Conservation (phyloP, 1,140 invertebrate genomes). For the Trachymyrmex cornetzi region DNA sequence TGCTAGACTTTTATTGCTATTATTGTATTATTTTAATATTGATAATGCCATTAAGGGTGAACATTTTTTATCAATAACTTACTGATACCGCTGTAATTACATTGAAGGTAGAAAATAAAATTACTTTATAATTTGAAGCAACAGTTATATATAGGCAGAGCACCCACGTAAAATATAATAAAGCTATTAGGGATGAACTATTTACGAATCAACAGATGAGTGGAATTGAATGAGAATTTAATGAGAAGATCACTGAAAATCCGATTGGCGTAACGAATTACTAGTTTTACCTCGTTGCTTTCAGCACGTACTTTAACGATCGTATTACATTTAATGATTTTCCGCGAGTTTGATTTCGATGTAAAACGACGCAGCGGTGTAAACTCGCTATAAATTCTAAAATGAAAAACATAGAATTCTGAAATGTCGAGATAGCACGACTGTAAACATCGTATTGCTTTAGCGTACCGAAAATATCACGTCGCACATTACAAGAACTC, state of each 20-base stretch:
- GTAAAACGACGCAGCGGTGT: not conserved
- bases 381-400: not conserved
- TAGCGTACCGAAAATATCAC: slow-evolving; percentile 11
- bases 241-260: slow-evolving; percentile 29
- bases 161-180: not conserved
- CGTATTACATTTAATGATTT: slow-evolving; percentile 34
- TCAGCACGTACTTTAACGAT: not conserved
- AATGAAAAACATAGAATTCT: slow-evolving; percentile 5
- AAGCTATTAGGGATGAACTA: slow-evolving; percentile 1
- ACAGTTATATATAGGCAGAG: not conserved
- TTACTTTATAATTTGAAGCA: not conserved
- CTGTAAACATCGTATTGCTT: slow-evolving; percentile 1
- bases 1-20: not conserved
- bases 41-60: not conserved
- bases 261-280: not conserved
- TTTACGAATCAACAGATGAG: not conserved
- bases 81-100: not conserved
- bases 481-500: not conserved
- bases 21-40: not conserved
- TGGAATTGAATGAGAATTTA: slow-evolving; percentile 42
- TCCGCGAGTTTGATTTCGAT: not conserved
- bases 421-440: not conserved
- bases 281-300: not conserved
- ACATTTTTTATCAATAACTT: not conserved
- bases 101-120: not conserved